Evolutionary conservation across 2,888 invertebrate species (phyloP), one percentile per base, ranked within the genome.

Genomic region (Cerastoderma edule): DNA sequence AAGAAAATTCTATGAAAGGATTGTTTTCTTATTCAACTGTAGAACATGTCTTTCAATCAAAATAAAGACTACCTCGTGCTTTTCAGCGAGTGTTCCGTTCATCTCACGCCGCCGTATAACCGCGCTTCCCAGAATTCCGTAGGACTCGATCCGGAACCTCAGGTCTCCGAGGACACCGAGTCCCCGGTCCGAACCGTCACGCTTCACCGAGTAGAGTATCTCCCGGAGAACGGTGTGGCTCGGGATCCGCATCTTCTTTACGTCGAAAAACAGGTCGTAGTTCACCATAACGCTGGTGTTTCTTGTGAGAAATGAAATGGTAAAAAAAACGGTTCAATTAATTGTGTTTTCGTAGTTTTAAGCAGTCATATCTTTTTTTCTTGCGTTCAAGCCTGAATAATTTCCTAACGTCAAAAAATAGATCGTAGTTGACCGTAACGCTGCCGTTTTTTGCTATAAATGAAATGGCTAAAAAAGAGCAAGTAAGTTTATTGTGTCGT

Each of bases 111-210:
- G 54, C 10, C 30, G 33, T 0, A 75, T 50, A 1, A 53, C 19
- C n/a, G 48, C 32, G 22, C 57, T 53, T 1, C 70, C 71, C 22
- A 39, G 32, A 8, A 74, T 33, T 8, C 56, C 28, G 27, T 53
- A 30, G 2, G 74, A 56, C 3, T 74, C 66, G 24, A 78, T 71
- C 48, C 71, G 60, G 33, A 78, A 74, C 24, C 71, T 67, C 6
- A 69, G 54, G 5, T 78, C 71, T 22, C 78, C 78, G 4, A 78
- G 46, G 13, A 74, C 71, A 28, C 74, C 78, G 0, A 78, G 63
- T 5, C 46, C 44, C 13, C 16, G 33, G 16, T 78, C 78, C 16
- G n/a, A 50, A 22, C 28, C 22, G 44, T 78, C 78, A 24, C 78
- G 46, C 5, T 74, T 67, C 0, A 78, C 74, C 0, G 78, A 78